Evolutionary conservation across 1,140 invertebrate species (phyloP), one percentile per base, ranked within the genome.

Genomic region (Ruditapes philippinarum): DNA sequence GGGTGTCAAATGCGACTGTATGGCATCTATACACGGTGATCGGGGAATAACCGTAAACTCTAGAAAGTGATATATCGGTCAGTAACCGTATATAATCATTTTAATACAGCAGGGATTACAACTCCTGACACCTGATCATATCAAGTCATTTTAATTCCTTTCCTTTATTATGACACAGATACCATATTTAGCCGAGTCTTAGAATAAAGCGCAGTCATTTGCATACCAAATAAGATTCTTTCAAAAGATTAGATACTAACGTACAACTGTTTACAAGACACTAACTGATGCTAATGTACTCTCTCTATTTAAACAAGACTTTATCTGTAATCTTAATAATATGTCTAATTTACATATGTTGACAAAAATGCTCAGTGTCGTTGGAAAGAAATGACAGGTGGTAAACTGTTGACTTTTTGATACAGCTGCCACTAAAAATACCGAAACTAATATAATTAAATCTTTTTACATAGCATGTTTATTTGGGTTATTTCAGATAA

Each of bases 31-130:
- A 45, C 42, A n/a, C n/a, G n/a, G 65, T 4, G 33, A 70, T 2
- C 38, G 25, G 31, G 36, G 33, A 70, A 70, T 17, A 40, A 38
- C 65, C 28, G 65, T 70, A 70, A 62, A 9, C 3, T 28, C 3
- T n/a, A 62, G n/a, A 28, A 28, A 62, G 57, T 70, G 65, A 70
- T 70, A 70, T 70, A 70, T 40, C 65, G 36, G 65, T 38, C 65
- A 38, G 36, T 70, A 22, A 70, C 65, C 65, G 38, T n/a, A n/a
- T 5, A 40, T 70, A 70, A 38, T 70, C 25, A 11, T 17, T 40
- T 5, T 31, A 38, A 9, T 38, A 36, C 9, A 12, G n/a, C n/a
- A 25, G 19, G 65, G 65, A 70, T 70, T 70, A 38, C 11, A 70
- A 5, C 1, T 38, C 5, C 33, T 70, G 65, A 70, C 65, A 78